Percentiles rank a stretch among this genome's conserved stretches.
Conservation (phyloP, 2,888 invertebrate genomes). For the Calameuta filiformis region DNA sequence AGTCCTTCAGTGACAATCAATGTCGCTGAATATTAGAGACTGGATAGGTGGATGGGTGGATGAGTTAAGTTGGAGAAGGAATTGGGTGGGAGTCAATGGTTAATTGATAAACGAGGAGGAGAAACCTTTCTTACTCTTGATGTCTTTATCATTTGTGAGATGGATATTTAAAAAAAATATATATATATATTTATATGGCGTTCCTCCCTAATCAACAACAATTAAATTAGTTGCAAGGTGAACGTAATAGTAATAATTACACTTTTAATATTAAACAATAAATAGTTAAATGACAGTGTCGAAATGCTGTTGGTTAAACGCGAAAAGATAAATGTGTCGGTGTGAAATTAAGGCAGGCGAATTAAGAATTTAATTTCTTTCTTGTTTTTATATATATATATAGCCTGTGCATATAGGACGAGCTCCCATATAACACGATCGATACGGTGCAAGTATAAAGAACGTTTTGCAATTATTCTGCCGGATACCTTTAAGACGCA, state of each 20-base stretch:
- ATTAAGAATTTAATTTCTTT: not conserved
- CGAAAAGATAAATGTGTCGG: not conserved
- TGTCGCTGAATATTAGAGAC: slow-evolving; percentile 30
- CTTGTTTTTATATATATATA: too few relatives aligned
- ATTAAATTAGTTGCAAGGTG: slow-evolving; percentile 32
- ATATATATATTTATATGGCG: slow-evolving; percentile 7
- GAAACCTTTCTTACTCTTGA: not conserved
- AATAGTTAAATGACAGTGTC: slow-evolving; percentile 38
- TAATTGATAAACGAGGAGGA: not conserved
- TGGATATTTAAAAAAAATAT: slow-evolving; percentile 2
- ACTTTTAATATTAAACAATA: slow-evolving; percentile 34
- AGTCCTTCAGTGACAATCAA: slow-evolving; percentile 22
- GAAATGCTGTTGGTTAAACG: slow-evolving; percentile 23
- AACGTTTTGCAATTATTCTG: not conserved
- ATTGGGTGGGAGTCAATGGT: not conserved
- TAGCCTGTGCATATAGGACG: not conserved
- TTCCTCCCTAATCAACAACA: slow-evolving; percentile 26
- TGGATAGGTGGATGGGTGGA: not conserved
- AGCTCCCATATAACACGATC: not conserved
- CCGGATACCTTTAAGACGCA: slow-evolving; percentile 26
- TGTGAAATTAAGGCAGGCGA: not conserved
- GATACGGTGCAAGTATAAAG: slow-evolving; percentile 1
- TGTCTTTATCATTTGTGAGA: not conserved
- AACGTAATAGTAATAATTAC: slow-evolving; percentile 2
- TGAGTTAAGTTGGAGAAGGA: too few relatives aligned